A percentile compares a stretch with the other conserved stretches of the same genome.
Conservation (phyloP, 1,140 invertebrate species). For the Trachymyrmex cornetzi region DNA sequence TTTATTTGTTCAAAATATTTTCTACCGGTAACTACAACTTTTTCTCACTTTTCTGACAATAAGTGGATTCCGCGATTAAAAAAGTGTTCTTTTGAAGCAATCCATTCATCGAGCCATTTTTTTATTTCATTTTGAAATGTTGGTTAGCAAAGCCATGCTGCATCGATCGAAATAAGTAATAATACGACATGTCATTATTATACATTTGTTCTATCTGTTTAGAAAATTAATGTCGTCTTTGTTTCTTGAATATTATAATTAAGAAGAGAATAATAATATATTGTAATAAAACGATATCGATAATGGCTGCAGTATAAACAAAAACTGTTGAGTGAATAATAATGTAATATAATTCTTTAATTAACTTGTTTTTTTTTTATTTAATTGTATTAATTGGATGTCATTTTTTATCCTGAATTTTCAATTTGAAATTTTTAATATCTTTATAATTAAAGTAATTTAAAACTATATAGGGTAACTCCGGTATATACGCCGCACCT, state of each 20-base stretch:
- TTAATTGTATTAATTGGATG: neutral
- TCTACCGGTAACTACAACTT: no score
- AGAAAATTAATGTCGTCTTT: neutral
- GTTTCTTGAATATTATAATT: slow-evolving; percentile 24
- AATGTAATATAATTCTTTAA: neutral
- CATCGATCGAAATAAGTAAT: no score
- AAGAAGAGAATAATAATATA: slow-evolving; percentile 29
- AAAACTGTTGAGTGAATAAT: neutral
- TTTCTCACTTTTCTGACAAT: no score
- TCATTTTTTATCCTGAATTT: neutral
- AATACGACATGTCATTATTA: neutral
- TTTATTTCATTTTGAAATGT: no score
- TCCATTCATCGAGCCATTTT: no score
- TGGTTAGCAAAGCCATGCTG: no score
- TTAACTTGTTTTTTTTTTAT: neutral
- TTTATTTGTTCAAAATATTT: no score
- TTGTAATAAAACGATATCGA: no score
- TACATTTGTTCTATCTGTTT: neutral
- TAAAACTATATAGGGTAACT: slow-evolving; percentile 5
- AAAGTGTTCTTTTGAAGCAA: no score
- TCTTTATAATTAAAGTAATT: neutral
- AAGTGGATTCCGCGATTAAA: no score
- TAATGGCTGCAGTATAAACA: slow-evolving; percentile 10
- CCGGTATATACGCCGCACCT: no score
- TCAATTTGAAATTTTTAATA: neutral